phyloP scores from a whole-genome alignment of 35 echinoderm and acorn worm species.

The Chiridota heheva region DNA sequence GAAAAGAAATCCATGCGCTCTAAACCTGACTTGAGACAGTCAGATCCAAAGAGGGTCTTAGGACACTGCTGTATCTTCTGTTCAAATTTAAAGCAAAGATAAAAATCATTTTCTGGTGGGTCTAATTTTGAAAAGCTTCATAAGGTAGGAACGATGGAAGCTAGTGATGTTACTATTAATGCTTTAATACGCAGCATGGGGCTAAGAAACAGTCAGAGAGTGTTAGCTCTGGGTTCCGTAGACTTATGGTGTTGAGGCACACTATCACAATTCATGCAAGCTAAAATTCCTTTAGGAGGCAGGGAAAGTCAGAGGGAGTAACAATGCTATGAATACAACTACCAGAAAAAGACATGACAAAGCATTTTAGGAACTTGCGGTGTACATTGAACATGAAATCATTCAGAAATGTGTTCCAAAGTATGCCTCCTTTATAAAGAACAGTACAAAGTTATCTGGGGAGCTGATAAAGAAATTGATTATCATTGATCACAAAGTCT shows the following conservation, averaged over 20 bases:
- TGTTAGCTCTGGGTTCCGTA: slow-evolving; percentile 28
- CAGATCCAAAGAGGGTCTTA: slow-evolving; percentile 14
- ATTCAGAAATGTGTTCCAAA: slow-evolving; percentile 40
- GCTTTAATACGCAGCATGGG: slow-evolving; percentile 27
- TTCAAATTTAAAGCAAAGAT: slow-evolving; percentile 7
- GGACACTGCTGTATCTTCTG: slow-evolving; percentile 29
- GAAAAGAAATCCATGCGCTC: slow-evolving; percentile 3
- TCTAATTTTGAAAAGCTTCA: slow-evolving; percentile 22
- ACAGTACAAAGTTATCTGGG: slow-evolving; percentile 38
- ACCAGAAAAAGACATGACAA: slow-evolving; percentile 36
- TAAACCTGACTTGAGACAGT: slow-evolving; percentile 14
- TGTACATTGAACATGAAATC: slow-evolving; percentile 49
- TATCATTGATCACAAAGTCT: slow-evolving; percentile 41
- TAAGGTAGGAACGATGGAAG: slow-evolving; percentile 44
- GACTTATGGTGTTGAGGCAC: slow-evolving; percentile 42
- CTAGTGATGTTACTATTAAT: slow-evolving; percentile 18
- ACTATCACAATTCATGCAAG: slow-evolving; percentile 39
- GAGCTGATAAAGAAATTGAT: slow-evolving; percentile 48
- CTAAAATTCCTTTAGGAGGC: slow-evolving; percentile 37
- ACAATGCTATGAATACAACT: background rate
- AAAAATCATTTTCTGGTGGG: slow-evolving; percentile 21
- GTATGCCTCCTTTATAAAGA: slow-evolving; percentile 54
- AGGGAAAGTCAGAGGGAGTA: background rate
- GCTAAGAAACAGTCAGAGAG: slow-evolving; percentile 21
- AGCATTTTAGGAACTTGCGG: slow-evolving; percentile 10